Evolutionary conservation across 1,140 invertebrate species (phyloP), one percentile per base, ranked within the genome.

Genomic region (Leucophenga varia): DNA sequence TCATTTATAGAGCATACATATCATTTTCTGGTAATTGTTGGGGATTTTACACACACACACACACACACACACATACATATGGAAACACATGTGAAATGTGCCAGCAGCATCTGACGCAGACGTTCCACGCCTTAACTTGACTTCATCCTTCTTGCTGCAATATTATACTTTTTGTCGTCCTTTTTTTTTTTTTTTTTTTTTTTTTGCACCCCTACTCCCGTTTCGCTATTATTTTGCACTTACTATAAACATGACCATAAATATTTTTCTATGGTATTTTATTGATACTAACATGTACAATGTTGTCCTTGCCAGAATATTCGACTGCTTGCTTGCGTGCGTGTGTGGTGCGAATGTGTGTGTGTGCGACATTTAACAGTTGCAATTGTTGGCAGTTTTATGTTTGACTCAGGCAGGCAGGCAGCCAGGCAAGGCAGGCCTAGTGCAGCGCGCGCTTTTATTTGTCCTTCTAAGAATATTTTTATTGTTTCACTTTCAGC

Each of bases 161-260:
- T n/a, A n/a, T n/a, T n/a, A 28, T 7, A 28, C 20, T 49, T 53
- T 40, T 42, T 38, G 50, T 43, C 40, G 59, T n/a, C n/a, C n/a
- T n/a, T n/a, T n/a, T n/a, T n/a, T n/a, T n/a, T n/a, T n/a, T n/a
- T n/a, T n/a, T n/a, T n/a, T n/a, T n/a, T n/a, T n/a, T n/a, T n/a
- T n/a, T n/a, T n/a, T n/a, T n/a, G n/a, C n/a, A n/a, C n/a, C n/a
- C n/a, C n/a, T n/a, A n/a, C n/a, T n/a, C n/a, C n/a, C n/a, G n/a
- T 42, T 21, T 41, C 13, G 60, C 67, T 72, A 72, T 72, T 72
- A 72, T 72, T 72, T 72, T 71, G 68, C 68, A 72, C 68, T 72
- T 72, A 72, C 68, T 65, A 61, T 65, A 71, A 49, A 61, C 63
- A 67, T 67, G 63, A 52, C 57, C 68, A 71, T 72, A 71, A 72